Percentiles rank a stretch among this genome's conserved stretches.
These are phyloP conservation scores for Tylochromis polylepis DNA, from an alignment of 2,113 vertebrate genomes.

Conservation along the genomic window DNA sequence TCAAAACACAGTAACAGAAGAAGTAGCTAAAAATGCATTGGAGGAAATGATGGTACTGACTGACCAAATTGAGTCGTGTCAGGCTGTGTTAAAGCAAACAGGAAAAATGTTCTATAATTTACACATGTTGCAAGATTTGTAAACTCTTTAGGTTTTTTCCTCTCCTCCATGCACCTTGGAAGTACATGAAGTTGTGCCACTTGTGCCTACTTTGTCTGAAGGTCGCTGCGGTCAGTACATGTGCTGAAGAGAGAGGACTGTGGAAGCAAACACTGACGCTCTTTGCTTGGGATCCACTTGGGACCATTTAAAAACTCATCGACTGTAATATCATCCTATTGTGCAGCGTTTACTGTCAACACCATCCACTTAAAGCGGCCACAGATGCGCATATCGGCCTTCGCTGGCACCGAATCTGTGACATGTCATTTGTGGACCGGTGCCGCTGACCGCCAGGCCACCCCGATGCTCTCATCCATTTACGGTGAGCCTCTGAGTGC, in stretches of 20 bases:
- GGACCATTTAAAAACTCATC: slow-evolving; percentile 61
- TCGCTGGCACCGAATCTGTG: slow-evolving; percentile 31
- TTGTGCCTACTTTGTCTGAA: neutral
- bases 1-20: neutral
- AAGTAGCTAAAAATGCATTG: too few species aligned
- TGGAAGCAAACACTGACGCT: neutral
- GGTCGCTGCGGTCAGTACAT: neutral
- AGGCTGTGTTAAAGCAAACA: neutral
- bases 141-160: neutral
- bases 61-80: neutral
- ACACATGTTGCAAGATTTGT: neutral
- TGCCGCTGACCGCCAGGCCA: slow-evolving; percentile 31
- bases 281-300: slow-evolving; percentile 35
- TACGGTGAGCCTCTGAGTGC: slow-evolving; percentile 22
- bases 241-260: neutral
- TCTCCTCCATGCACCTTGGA: neutral
- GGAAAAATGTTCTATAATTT: neutral
- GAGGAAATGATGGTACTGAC: neutral
- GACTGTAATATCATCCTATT: slow-evolving; percentile 50
- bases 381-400: slow-evolving; percentile 21
- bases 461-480: slow-evolving; percentile 40
- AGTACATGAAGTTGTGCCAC: neutral
- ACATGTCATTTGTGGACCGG: slow-evolving; percentile 24
- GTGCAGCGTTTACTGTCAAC: slow-evolving; percentile 51
- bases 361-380: slow-evolving; percentile 43